Base-by-base conservation (phyloP, 2,888 invertebrate species). In the Dasysyrphus tricinctus region DNA sequence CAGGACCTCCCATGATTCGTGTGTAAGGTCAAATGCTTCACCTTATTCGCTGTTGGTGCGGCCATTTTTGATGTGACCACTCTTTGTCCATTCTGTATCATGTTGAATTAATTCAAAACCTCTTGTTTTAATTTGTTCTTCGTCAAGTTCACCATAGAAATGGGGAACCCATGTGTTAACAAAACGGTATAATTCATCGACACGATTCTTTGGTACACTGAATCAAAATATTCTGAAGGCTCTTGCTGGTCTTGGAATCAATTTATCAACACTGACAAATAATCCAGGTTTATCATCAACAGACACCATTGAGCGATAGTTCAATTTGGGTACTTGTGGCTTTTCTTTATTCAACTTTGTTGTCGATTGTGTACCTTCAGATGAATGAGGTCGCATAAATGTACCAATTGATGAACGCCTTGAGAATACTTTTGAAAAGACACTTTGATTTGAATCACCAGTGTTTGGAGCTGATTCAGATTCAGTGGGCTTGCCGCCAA, bases 81-180 rank as follows among this genome's bases (percentile, higher is more conserved):
- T 90, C 91, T 96, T 96, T 92, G 96, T 97, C 93, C 97, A 94
- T 91, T 97, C 97, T 32, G 97, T 97, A 91, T 98, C 97, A 90
- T 97, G 96, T 93, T 97, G 97, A 88, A 97, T 96, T 89, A 98
- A 94, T 90, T 96, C 95, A 93, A 96, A 97, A 72, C 97, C 97
- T 88, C 96, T 95, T 87, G 94, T 94, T 87, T 95, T 93, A 88
- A 96, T 96, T 92, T 96, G 95, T 89, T 96, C 94, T 91, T 96
- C 96, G 90, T 96, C 96, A 89, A 98, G 94, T 89, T 97, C 97
- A 72, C 98, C 98, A 93, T 98, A 98, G 88, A 98, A 95, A 91
- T 98, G 97, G 42, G 98, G 98, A 88, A 98, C 97, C 99, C 99
- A 99, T 91, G 97, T 97, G 90, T 98, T 97, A 90, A 99, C 96